A percentile compares a stretch with the other conserved stretches of the same genome.
phyloP scores from a whole-genome alignment of 2,888 invertebrate genomes.

The Agapostemon virescens region DNA sequence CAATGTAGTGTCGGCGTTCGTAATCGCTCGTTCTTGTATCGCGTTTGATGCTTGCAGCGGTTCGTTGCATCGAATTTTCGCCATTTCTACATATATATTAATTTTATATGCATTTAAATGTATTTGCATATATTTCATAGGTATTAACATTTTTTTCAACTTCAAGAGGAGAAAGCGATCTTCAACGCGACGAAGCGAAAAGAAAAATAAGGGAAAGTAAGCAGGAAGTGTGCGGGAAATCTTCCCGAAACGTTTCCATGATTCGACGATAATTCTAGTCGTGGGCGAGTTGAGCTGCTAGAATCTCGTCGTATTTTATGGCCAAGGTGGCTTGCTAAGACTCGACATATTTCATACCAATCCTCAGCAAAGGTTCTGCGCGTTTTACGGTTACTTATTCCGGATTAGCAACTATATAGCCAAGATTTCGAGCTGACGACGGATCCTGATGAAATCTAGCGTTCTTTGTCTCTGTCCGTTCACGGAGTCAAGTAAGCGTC shows the following conservation, averaged over 20 bases:
- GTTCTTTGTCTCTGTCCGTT: constrained; percentile 6
- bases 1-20: too few species aligned
- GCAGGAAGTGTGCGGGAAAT: constrained; percentile 3
- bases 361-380: constrained; percentile 36
- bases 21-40: too few species aligned
- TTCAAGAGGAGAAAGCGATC: background rate
- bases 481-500: background rate
- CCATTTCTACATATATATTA: too few species aligned
- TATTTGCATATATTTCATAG: background rate
- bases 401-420: constrained; percentile 44
- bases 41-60: too few species aligned
- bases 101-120: background rate
- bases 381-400: constrained; percentile 46
- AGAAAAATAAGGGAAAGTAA: background rate
- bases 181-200: background rate
- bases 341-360: constrained; percentile 53
- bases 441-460: constrained; percentile 11
- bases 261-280: constrained; percentile 43
- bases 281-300: constrained; percentile 36
- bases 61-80: too few species aligned
- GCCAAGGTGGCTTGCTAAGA: constrained; percentile 42
- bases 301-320: constrained; percentile 49
- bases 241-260: constrained; percentile 41
- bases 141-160: background rate
- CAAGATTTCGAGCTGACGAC: constrained; percentile 36